Conservation (phyloP, 2,797 vertebrate species). For the Melopsittacus undulatus region DNA sequence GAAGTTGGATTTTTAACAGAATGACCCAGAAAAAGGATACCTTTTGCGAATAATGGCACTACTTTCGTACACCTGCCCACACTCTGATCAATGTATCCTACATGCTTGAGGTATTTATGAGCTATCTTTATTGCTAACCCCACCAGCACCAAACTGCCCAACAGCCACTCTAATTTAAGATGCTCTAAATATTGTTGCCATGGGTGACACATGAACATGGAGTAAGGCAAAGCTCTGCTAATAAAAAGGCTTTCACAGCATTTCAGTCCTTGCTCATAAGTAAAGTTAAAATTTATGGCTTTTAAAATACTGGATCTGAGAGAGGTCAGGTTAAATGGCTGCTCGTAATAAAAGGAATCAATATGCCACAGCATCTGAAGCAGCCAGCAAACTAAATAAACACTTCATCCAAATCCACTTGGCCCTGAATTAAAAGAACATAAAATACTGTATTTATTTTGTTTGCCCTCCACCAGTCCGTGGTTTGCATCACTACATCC, state of each 20-base stretch:
- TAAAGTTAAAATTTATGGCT: slow-evolving; percentile 82
- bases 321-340: slow-evolving; percentile 82
- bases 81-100: slow-evolving; percentile 19
- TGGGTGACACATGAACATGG: slow-evolving; percentile 68
- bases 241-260: slow-evolving; percentile 81
- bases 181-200: slow-evolving; percentile 78
- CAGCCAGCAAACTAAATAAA: slow-evolving; percentile 83
- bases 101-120: slow-evolving; percentile 48
- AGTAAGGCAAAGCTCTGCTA: slow-evolving; percentile 71
- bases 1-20: background rate
- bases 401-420: slow-evolving; percentile 84
- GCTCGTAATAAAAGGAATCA: slow-evolving; percentile 83
- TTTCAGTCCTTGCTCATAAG: slow-evolving; percentile 76
- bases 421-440: slow-evolving; percentile 84
- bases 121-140: slow-evolving; percentile 37
- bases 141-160: background rate
- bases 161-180: slow-evolving; percentile 72
- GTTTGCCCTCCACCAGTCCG: slow-evolving; percentile 71
- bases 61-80: slow-evolving; percentile 44
- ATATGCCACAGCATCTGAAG: slow-evolving; percentile 79
- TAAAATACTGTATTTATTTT: slow-evolving; percentile 84
- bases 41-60: background rate
- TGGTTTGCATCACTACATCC: slow-evolving; percentile 62
- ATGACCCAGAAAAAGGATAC: background rate
- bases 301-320: slow-evolving; percentile 82